Percentiles rank a stretch among this genome's conserved stretches.
Evolutionary conservation across 1,140 invertebrate species (phyloP).

Genomic region (Bombyx mandarina): DNA sequence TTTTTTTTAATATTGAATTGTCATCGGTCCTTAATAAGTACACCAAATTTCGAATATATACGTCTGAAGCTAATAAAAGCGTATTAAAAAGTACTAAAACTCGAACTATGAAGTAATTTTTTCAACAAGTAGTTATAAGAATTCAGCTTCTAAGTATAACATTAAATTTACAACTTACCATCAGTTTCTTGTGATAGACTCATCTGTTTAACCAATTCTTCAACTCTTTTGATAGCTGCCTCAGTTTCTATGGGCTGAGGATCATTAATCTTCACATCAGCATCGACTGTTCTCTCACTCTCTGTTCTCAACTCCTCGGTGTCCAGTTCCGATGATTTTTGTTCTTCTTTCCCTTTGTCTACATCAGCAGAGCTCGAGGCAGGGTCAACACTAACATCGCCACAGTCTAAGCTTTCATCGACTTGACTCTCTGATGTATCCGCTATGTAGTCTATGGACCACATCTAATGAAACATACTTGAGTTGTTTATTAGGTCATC

Average conservation of each 20-base stretch:
- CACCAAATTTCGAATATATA: too few relatives aligned
- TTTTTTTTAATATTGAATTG: too few relatives aligned
- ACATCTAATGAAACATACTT: slow-evolving; percentile 79
- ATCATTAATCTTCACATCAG: slow-evolving; percentile 31
- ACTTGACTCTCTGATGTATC: slow-evolving; percentile 76
- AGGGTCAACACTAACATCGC: slow-evolving; percentile 48
- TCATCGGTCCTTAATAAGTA: too few relatives aligned
- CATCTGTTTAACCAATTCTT: slow-evolving; percentile 85
- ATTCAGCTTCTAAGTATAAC: background rate
- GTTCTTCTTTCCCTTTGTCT: slow-evolving; percentile 44
- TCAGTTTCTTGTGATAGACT: slow-evolving; percentile 80
- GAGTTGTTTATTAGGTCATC: too few relatives aligned
- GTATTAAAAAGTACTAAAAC: too few relatives aligned
- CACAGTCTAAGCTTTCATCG: slow-evolving; percentile 22
- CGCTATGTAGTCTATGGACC: slow-evolving; percentile 95
- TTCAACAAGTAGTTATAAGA: too few relatives aligned
- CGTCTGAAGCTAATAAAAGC: too few relatives aligned
- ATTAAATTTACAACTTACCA: slow-evolving; percentile 36
- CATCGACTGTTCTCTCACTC: slow-evolving; percentile 16
- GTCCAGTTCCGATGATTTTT: slow-evolving; percentile 27
- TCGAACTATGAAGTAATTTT: too few relatives aligned
- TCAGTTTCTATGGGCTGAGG: slow-evolving; percentile 34
- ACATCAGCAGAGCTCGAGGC: slow-evolving; percentile 52
- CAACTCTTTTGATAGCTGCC: slow-evolving; percentile 69
- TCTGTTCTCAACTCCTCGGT: slow-evolving; percentile 31